Percentiles rank a stretch among this genome's conserved stretches.
Evolutionary conservation across 1,140 invertebrate species (phyloP).

Genomic region (Lerema accius): DNA sequence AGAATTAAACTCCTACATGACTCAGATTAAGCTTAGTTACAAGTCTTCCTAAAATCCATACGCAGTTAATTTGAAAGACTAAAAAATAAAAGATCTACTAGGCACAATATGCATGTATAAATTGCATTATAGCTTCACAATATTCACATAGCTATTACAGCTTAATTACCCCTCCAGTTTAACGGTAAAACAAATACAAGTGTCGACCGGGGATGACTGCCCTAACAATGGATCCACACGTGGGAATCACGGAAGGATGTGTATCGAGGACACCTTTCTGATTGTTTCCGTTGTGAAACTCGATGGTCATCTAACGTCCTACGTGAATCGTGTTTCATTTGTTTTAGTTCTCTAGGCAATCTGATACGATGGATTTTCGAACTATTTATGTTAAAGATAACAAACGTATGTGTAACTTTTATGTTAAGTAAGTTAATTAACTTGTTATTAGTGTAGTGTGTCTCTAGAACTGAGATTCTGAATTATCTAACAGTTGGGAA

Average conservation of each 20-base stretch:
- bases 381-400: no score
- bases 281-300: slow-evolving; percentile 40
- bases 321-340: neutral
- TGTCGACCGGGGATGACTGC: neutral
- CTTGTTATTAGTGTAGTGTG: no score
- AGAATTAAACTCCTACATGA: no score
- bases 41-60: no score
- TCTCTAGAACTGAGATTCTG: no score
- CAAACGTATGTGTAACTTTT: no score
- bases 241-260: slow-evolving; percentile 66
- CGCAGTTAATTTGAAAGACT: no score
- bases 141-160: slow-evolving; percentile 14
- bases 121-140: slow-evolving; percentile 12
- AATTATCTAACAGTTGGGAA: no score
- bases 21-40: no score
- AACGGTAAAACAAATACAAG: neutral
- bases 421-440: no score
- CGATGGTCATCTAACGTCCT: neutral
- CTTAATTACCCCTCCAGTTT: neutral
- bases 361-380: no score
- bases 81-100: no score
- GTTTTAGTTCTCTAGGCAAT: neutral
- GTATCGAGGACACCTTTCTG: slow-evolving; percentile 41
- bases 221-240: slow-evolving; percentile 35
- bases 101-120: slow-evolving; percentile 35